Evolutionary conservation across 2,797 vertebrate species (phyloP).

Genomic region (Dromococcyx pavoninus): DNA sequence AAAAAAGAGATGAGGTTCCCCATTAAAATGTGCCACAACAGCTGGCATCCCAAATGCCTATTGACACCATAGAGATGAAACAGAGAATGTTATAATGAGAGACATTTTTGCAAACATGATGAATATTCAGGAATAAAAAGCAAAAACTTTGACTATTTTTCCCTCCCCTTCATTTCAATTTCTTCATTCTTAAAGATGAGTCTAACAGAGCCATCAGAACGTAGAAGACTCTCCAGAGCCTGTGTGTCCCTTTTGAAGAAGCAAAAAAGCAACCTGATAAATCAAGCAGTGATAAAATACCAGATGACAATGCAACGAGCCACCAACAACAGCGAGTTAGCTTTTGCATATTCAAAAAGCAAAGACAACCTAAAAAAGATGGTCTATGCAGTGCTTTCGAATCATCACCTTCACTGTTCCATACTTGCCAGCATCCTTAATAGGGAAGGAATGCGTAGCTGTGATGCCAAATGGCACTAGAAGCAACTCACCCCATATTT

Average conservation of each 20-base stretch:
- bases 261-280: neutral
- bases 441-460: neutral
- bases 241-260: neutral
- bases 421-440: neutral
- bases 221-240: neutral
- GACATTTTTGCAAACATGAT: neutral
- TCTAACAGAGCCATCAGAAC: neutral
- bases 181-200: neutral
- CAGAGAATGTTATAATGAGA: neutral
- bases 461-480: neutral
- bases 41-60: constrained; percentile 91
- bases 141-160: neutral
- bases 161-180: neutral
- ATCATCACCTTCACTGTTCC: neutral
- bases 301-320: neutral
- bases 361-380: neutral
- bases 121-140: neutral
- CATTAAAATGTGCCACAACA: constrained; percentile 81
- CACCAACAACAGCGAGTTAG: neutral
- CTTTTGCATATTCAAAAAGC: neutral
- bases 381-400: neutral
- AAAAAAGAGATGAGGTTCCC: constrained; percentile 83
- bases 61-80: neutral
- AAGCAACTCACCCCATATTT: constrained; percentile 79
- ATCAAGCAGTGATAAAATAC: neutral